These are phyloP conservation scores for Autographa pulchrina DNA, from an alignment of 2,888 invertebrate species.

Conservation along the genomic window DNA sequence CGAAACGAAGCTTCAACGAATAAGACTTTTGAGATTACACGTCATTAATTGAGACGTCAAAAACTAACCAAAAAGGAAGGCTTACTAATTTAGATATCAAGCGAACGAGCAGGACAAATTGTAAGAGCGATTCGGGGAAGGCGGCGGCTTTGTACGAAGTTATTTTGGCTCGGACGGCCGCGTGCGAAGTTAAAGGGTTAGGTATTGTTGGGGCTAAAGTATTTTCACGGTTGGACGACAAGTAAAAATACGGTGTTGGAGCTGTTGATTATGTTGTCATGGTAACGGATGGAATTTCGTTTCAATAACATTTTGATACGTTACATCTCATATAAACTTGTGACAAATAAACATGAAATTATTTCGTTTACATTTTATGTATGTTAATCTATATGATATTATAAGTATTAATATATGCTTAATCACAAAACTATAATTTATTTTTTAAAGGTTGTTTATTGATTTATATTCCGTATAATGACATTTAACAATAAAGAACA, in stretches of 20 bases:
- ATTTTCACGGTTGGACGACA: constrained; percentile 47
- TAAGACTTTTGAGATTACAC: constrained; percentile 59
- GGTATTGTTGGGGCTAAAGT: constrained; percentile 47
- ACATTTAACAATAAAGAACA: constrained; percentile 15
- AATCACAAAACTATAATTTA: too few species aligned
- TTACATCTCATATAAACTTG: too few species aligned
- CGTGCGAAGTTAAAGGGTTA: constrained; percentile 51
- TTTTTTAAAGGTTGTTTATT: too few species aligned
- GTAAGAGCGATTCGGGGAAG: constrained; percentile 54
- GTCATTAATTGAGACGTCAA: constrained; percentile 62
- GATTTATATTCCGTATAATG: constrained; percentile 1
- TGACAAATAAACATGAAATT: too few species aligned
- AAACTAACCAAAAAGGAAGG: constrained; percentile 52
- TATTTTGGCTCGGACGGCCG: constrained; percentile 57
- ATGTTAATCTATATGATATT: too few species aligned
- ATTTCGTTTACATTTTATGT: too few species aligned
- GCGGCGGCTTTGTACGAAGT: constrained; percentile 58
- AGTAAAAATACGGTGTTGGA: constrained; percentile 36
- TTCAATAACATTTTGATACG: neutral
- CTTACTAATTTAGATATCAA: constrained; percentile 61
- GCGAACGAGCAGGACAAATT: constrained; percentile 59
- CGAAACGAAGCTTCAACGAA: constrained; percentile 57
- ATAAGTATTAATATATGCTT: too few species aligned
- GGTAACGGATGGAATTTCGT: neutral
- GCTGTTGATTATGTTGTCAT: constrained; percentile 19